phyloP scores from a whole-genome alignment of 2,797 vertebrate genomes.

The Graptemys geographica region DNA sequence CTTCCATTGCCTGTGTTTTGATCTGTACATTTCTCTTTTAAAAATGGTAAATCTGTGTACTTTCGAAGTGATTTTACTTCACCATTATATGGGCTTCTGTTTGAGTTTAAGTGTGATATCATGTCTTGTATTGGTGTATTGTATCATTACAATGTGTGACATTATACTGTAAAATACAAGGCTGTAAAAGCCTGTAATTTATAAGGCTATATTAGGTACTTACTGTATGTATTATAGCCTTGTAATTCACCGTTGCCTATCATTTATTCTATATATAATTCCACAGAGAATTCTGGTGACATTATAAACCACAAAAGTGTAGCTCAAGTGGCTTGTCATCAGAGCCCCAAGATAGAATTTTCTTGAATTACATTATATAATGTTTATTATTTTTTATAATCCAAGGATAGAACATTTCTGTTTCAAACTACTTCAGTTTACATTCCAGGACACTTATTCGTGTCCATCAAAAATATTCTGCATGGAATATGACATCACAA shows the following conservation, averaged over 20 bases:
- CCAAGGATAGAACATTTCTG: slow-evolving; percentile 67
- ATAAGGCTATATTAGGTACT: slow-evolving; percentile 83
- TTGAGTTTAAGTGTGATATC: slow-evolving; percentile 66
- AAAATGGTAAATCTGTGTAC: background rate
- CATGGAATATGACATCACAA: slow-evolving; percentile 16
- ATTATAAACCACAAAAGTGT: slow-evolving; percentile 83
- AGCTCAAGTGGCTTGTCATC: slow-evolving; percentile 80
- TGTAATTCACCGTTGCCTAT: slow-evolving; percentile 81
- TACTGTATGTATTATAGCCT: slow-evolving; percentile 82
- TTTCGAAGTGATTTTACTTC: slow-evolving; percentile 56
- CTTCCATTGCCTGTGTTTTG: background rate
- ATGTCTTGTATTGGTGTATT: slow-evolving; percentile 74
- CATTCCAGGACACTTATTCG: slow-evolving; percentile 50
- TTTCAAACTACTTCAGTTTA: slow-evolving; percentile 70
- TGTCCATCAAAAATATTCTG: slow-evolving; percentile 47
- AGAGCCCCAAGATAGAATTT: slow-evolving; percentile 78
- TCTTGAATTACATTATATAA: slow-evolving; percentile 72
- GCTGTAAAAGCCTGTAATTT: slow-evolving; percentile 83
- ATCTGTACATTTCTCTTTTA: background rate
- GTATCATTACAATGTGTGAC: slow-evolving; percentile 77
- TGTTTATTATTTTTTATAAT: slow-evolving; percentile 78
- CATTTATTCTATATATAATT: slow-evolving; percentile 85
- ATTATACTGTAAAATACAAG: slow-evolving; percentile 81
- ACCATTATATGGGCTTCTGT: slow-evolving; percentile 47
- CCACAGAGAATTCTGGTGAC: slow-evolving; percentile 80